Evolutionary conservation across 2,797 vertebrate species (phyloP).

Genomic region (Rhyacichthys aspro): DNA sequence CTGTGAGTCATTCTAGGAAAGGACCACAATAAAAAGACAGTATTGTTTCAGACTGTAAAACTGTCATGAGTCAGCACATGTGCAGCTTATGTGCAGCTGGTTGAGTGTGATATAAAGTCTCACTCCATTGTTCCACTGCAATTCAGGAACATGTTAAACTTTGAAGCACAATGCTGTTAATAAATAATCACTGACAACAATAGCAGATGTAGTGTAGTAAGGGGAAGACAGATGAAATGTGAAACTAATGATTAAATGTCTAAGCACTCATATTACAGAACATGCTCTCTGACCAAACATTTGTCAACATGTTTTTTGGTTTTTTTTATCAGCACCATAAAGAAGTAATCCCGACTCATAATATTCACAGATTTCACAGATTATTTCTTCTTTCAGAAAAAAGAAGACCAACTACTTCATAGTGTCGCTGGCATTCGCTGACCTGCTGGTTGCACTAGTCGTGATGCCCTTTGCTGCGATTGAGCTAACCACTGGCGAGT

Average conservation of each 20-base stretch:
- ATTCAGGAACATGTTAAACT: neutral
- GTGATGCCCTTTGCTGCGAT: slow-evolving; percentile 86
- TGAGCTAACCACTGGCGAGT: slow-evolving; percentile 80
- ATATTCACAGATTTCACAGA: neutral
- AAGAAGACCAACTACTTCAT: slow-evolving; percentile 88
- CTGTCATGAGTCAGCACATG: neutral
- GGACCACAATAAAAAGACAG: neutral
- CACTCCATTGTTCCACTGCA: neutral
- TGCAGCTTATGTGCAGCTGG: slow-evolving; percentile 1
- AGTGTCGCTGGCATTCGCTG: slow-evolving; percentile 83
- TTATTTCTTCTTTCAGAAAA: slow-evolving; percentile 64
- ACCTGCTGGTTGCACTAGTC: slow-evolving; percentile 81
- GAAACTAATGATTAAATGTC: too few species aligned
- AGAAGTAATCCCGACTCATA: too few species aligned
- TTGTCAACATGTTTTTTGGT: too few species aligned
- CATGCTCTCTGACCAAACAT: too few species aligned
- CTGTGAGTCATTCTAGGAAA: slow-evolving; percentile 6
- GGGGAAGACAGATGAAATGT: too few species aligned
- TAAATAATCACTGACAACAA: too few species aligned
- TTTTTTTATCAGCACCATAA: neutral
- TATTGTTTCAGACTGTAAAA: slow-evolving; percentile 1
- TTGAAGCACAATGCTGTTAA: neutral
- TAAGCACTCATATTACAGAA: too few species aligned
- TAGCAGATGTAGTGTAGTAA: too few species aligned
- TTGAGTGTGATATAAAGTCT: too few species aligned